Conservation (phyloP, 2,113 vertebrate species). For the Riparia riparia region DNA sequence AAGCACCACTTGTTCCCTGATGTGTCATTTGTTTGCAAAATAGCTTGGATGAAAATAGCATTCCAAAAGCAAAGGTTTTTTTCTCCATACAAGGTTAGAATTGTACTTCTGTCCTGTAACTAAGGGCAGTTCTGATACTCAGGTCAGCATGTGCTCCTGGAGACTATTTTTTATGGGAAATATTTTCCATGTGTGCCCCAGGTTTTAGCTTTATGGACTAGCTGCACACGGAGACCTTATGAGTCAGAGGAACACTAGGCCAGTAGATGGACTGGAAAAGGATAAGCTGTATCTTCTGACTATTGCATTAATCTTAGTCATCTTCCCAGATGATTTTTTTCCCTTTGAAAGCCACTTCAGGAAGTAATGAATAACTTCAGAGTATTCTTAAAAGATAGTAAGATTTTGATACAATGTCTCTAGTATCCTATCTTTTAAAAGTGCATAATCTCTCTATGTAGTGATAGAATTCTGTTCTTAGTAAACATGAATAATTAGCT, state of each 20-base stretch:
- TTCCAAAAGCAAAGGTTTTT: neutral
- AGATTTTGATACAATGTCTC: neutral
- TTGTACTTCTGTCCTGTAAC: neutral
- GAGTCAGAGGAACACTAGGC: neutral
- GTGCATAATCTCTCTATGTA: neutral
- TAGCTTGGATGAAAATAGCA: neutral
- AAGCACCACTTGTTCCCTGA: constrained; percentile 11
- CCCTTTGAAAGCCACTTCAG: neutral
- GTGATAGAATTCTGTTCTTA: neutral
- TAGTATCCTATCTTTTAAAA: neutral
- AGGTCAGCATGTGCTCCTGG: neutral
- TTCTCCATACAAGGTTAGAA: neutral
- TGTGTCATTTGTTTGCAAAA: constrained; percentile 24
- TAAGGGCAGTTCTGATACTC: neutral
- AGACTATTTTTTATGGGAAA: neutral
- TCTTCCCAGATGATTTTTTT: neutral
- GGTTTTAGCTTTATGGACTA: neutral
- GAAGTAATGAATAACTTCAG: neutral
- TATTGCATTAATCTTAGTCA: neutral
- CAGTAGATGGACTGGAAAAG: neutral
- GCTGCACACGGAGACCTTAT: neutral
- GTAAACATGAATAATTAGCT: neutral
- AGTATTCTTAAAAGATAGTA: neutral
- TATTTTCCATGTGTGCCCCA: neutral
- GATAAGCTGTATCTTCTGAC: neutral